These are phyloP conservation scores for Pipra filicauda DNA, from an alignment of 2,113 vertebrate genomes.

Conservation along the genomic window DNA sequence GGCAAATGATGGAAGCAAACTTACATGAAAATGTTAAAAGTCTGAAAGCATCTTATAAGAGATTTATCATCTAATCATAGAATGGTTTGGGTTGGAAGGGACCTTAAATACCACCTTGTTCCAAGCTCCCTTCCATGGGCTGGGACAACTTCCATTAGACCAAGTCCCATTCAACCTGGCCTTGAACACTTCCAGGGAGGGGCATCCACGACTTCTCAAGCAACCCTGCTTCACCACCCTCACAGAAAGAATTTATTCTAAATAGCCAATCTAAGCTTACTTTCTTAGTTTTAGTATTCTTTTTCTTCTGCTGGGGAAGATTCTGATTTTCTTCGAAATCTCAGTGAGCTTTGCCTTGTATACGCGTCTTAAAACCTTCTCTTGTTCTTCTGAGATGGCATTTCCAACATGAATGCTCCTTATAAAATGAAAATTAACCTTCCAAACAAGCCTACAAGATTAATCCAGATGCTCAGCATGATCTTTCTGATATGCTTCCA, in stretches of 20 bases:
- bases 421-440: background rate
- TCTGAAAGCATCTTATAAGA: background rate
- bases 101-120: background rate
- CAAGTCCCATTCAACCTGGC: rapidly evolving
- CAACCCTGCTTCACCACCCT: rapidly evolving
- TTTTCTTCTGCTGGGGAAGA: background rate
- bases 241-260: background rate
- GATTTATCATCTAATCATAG: background rate
- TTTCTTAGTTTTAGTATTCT: background rate
- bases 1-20: background rate
- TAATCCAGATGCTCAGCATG: background rate
- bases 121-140: background rate
- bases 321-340: background rate
- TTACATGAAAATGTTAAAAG: background rate
- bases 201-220: background rate
- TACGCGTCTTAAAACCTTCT: background rate
- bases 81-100: background rate
- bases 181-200: background rate
- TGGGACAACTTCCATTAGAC: background rate
- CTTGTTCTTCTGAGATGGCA: background rate
- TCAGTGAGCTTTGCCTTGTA: background rate
- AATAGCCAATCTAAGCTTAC: background rate
- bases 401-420: background rate
- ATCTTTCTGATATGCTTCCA: background rate
- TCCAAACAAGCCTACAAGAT: background rate